phyloP scores from a whole-genome alignment of 2,113 vertebrate species.

The Phrynosoma platyrhinos region DNA sequence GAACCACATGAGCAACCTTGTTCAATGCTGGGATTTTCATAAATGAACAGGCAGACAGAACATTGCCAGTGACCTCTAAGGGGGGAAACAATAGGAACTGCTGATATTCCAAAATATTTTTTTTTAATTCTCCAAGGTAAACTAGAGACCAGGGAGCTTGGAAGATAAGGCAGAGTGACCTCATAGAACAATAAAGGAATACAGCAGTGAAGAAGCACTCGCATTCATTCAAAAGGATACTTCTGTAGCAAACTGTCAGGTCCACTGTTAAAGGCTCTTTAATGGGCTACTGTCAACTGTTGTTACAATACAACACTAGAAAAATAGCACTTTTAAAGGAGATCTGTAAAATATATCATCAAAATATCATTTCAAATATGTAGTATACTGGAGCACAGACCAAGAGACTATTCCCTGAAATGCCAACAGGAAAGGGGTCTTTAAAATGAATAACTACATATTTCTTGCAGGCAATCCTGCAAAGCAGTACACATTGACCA shows the following conservation, averaged over 20 bases:
- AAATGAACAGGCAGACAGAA: neutral
- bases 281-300: conserved; percentile 12
- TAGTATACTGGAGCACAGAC: neutral
- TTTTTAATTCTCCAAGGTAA: neutral
- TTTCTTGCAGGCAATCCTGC: conserved; percentile 5
- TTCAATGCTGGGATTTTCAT: neutral
- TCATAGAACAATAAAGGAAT: neutral
- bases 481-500: conserved; percentile 14
- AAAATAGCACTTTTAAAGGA: conserved; percentile 16
- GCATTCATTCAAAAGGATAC: neutral
- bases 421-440: neutral
- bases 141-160: neutral
- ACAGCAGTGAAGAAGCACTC: neutral
- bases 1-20: neutral
- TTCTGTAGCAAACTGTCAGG: neutral
- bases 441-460: conserved; percentile 27
- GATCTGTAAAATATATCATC: neutral
- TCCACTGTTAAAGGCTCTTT: conserved; percentile 1
- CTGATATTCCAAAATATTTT: neutral
- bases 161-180: neutral
- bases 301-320: conserved; percentile 2
- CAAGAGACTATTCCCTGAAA: neutral
- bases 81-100: no score
- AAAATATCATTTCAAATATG: conserved; percentile 11
- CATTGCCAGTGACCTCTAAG: no score